phyloP scores from a whole-genome alignment of 2,113 vertebrate species.

The Bagarius yarrelli region DNA sequence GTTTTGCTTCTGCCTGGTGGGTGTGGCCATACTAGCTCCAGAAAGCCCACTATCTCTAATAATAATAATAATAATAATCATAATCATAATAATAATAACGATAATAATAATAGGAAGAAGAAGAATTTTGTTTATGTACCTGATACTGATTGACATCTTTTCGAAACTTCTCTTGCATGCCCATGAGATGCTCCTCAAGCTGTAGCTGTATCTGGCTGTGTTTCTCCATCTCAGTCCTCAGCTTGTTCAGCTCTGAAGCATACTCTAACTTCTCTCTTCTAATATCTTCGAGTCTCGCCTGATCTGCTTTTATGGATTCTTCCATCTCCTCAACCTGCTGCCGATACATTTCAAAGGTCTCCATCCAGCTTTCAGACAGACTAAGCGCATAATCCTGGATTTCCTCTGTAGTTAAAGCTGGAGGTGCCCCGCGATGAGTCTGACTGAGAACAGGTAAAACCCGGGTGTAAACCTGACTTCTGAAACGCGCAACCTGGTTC shows the following conservation, averaged over 20 bases:
- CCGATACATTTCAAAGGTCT: conserved; percentile 80
- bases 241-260: conserved; percentile 72
- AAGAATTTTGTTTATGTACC: conserved; percentile 66
- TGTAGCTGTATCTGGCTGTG: conserved; percentile 72
- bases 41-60: neutral
- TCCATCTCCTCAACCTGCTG: conserved; percentile 80
- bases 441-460: conserved; percentile 62
- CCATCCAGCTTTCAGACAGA: conserved; percentile 77
- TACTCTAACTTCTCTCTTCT: conserved; percentile 76
- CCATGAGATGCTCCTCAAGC: conserved; percentile 78
- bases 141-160: conserved; percentile 76
- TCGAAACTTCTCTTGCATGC: conserved; percentile 74
- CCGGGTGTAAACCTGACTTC: conserved; percentile 64
- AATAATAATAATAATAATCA: neutral
- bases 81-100: neutral
- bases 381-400: conserved; percentile 76
- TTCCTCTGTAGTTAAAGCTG: conserved; percentile 69
- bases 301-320: conserved; percentile 69
- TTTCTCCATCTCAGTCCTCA: conserved; percentile 72
- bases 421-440: conserved; percentile 59
- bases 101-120: neutral
- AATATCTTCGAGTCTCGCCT: conserved; percentile 70
- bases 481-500: conserved; percentile 67
- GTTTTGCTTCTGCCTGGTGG: conserved; percentile 46
- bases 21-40: conserved; percentile 8